Evolutionary conservation across 2,113 vertebrate genomes (phyloP).

Genomic region (Excalfactoria chinensis): DNA sequence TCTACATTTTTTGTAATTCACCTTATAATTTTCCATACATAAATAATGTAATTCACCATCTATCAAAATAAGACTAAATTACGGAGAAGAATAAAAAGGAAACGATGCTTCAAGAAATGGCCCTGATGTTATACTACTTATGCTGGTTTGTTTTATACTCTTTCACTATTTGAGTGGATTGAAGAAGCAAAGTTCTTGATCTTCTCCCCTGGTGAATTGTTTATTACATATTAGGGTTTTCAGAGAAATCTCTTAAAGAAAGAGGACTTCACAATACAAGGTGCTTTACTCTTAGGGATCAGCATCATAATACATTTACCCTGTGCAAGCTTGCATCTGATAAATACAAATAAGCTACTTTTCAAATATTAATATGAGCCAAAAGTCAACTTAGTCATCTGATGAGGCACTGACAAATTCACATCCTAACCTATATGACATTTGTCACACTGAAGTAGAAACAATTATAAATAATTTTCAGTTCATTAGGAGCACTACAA

Average conservation of each 20-base stretch:
- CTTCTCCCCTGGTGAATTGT: background rate
- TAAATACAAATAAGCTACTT: background rate
- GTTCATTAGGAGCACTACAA: conserved; percentile 84
- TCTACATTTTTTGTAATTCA: background rate
- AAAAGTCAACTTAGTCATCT: conserved; percentile 33
- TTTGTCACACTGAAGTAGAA: conserved; percentile 82
- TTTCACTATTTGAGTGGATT: background rate
- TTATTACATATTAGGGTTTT: background rate
- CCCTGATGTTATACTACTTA: background rate
- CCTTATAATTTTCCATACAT: background rate
- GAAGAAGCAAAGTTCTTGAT: background rate
- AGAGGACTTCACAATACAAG: background rate
- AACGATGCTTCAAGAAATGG: background rate
- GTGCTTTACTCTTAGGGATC: background rate
- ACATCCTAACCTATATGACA: conserved; percentile 77
- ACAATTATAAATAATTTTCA: conserved; percentile 86
- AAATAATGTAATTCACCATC: background rate
- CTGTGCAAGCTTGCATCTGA: background rate
- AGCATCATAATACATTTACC: background rate
- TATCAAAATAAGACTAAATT: background rate
- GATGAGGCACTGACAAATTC: conserved; percentile 44
- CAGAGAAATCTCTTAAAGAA: background rate
- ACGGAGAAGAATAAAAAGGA: background rate
- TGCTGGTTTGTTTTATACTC: background rate
- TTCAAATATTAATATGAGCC: background rate